Evolutionary conservation across 2,888 invertebrate genomes (phyloP).

Genomic region (Drosophila antonietae): DNA sequence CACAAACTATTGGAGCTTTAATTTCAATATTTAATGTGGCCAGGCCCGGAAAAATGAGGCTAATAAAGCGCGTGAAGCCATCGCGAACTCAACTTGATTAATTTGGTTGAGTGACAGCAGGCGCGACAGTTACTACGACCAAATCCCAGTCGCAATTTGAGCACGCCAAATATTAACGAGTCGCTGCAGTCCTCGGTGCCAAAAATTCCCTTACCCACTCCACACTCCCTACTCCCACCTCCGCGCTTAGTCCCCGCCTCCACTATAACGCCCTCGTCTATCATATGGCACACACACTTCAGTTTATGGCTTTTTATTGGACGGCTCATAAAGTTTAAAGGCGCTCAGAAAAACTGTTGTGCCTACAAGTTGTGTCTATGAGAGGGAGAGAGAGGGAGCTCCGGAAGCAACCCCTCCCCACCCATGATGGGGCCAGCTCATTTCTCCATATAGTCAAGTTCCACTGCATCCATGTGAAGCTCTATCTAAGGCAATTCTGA

Average conservation of each 20-base stretch:
- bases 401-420: background rate
- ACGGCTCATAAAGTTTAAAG: conserved; percentile 57
- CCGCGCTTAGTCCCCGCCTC: background rate
- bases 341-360: conserved; percentile 37
- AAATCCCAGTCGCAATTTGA: conserved; percentile 61
- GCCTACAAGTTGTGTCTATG: conserved; percentile 5
- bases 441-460: conserved; percentile 40
- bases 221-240: background rate
- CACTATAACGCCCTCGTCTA: conserved; percentile 14
- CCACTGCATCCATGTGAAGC: conserved; percentile 29
- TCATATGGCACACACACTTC: conserved; percentile 53
- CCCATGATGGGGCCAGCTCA: background rate
- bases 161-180: conserved; percentile 53
- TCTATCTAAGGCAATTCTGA: conserved; percentile 10
- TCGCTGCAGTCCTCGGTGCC: conserved; percentile 26
- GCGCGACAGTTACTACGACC: conserved; percentile 42
- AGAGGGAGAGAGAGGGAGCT: background rate
- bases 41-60: conserved; percentile 2
- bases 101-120: conserved; percentile 65
- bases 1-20: conserved; percentile 5
- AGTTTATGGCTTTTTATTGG: conserved; percentile 59
- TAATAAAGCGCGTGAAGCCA: conserved; percentile 30
- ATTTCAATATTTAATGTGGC: conserved; percentile 15
- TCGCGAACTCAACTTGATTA: conserved; percentile 61
- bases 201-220: background rate